Evolutionary conservation across 2,113 vertebrate genomes (phyloP), one percentile per base, ranked within the genome.

Genomic region (Ariopsis seemanni): DNA sequence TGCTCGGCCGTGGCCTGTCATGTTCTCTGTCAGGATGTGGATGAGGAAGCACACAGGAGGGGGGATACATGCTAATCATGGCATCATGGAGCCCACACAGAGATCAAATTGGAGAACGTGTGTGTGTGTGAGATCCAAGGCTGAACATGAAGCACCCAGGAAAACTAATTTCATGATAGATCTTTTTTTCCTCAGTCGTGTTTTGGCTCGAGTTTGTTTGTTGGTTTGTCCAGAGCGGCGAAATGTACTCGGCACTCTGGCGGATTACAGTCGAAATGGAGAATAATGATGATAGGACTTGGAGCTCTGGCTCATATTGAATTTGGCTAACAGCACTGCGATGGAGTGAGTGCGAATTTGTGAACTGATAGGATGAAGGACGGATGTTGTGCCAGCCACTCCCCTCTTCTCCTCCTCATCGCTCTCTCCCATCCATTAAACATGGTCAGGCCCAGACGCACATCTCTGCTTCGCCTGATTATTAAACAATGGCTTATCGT

Each of bases 401-500:
- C 91, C 84, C 62, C 52, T 30, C 60, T 83, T 18, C 86, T 86
- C 77, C 86, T 86, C 82, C 81, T 90, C 57, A 52, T 80, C 72
- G 9, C 72, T 83, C 85, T 27, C 65, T 86, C 82, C 85, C 88
- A 89, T 89, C 92, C 91, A 90, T 93, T 92, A 92, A 89, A 92
- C 87, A 85, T 72, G 89, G 88, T 90, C 88, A 77, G 94, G 88
- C 91, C 91, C 90, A 93, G 89, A 82, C 91, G 89, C 85, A 89
- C 92, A 90, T 89, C 93, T 93, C 90, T 89, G 90, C 85, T 72
- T 93, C 90, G 92, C 89, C 92, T 82, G 90, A 93, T 95, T 95
- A 89, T 90, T 92, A 94, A 94, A 93, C 93, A 93, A 94, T 95
- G 96, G 90, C 91, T 96, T 96, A 93, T 95, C 93, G 94, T 86